These are phyloP conservation scores for Prochilodus magdalenae DNA, from an alignment of 2,113 vertebrate species.

Conservation along the genomic window DNA sequence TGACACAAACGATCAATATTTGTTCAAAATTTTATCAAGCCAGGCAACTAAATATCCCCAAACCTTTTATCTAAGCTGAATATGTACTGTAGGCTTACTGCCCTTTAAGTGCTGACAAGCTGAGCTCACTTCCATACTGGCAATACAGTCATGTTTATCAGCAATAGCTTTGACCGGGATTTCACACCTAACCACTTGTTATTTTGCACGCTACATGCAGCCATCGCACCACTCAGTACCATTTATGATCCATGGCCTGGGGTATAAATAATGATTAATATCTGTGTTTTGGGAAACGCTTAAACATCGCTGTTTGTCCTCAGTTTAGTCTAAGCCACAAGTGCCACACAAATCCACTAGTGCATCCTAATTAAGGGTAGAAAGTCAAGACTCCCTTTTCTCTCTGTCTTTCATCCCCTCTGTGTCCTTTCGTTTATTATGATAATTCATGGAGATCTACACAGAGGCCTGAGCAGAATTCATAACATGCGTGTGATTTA, in stretches of 20 bases:
- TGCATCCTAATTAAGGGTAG: slow-evolving; percentile 31
- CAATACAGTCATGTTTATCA: not conserved
- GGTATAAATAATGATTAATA: slow-evolving; percentile 19
- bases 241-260: slow-evolving; percentile 4
- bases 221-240: not conserved
- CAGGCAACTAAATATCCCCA: not conserved
- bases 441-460: not conserved
- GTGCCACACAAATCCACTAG: not conserved
- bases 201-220: too few relatives aligned
- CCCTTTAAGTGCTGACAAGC: too few relatives aligned
- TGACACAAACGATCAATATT: not conserved
- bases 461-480: not conserved
- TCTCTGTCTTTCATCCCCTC: not conserved
- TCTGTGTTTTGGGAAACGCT: not conserved
- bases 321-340: slow-evolving; percentile 1
- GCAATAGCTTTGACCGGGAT: not conserved
- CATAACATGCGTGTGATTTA: not conserved
- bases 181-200: not conserved
- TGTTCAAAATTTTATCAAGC: not conserved
- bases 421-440: slow-evolving; percentile 4
- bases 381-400: slow-evolving; percentile 1
- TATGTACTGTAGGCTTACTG: too few relatives aligned
- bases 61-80: not conserved
- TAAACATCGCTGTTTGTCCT: not conserved
- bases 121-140: not conserved